These are phyloP conservation scores for Cettia cetti DNA, from an alignment of 2,113 vertebrate species.

Conservation along the genomic window DNA sequence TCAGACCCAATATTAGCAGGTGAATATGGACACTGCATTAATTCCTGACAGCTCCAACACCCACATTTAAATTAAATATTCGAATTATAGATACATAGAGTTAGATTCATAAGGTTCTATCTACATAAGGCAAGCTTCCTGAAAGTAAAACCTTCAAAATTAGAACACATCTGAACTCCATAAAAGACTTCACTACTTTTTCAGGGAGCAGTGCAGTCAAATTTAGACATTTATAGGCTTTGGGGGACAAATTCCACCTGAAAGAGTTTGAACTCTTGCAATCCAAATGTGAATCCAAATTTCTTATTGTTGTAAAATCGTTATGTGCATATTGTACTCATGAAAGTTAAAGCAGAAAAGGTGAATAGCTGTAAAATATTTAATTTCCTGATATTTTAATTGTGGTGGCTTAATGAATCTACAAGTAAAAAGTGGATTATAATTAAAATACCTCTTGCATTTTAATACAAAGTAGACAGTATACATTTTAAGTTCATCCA, in stretches of 20 bases:
- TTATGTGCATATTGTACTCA: neutral
- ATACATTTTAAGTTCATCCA: neutral
- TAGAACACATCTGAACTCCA: constrained; percentile 7
- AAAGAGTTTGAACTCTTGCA: neutral
- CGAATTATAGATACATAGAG: neutral
- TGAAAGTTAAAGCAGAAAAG: neutral
- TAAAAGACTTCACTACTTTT: neutral
- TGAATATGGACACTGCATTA: neutral
- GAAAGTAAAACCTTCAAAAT: neutral
- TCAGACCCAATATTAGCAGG: neutral
- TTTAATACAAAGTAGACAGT: neutral
- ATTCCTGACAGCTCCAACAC: neutral
- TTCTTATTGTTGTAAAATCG: neutral
- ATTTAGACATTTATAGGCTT: neutral
- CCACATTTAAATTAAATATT: neutral
- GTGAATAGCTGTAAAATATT: neutral
- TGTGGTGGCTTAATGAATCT: neutral
- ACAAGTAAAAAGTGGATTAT: neutral
- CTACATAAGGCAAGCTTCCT: neutral
- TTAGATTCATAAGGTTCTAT: neutral
- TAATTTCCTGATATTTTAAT: constrained; percentile 32
- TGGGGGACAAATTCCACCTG: constrained; percentile 7
- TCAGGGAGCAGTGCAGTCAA: neutral
- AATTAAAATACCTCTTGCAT: neutral
- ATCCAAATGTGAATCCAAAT: neutral